Base-by-base conservation (phyloP, 2,113 vertebrate species). In the Cyprinodon variegatus region DNA sequence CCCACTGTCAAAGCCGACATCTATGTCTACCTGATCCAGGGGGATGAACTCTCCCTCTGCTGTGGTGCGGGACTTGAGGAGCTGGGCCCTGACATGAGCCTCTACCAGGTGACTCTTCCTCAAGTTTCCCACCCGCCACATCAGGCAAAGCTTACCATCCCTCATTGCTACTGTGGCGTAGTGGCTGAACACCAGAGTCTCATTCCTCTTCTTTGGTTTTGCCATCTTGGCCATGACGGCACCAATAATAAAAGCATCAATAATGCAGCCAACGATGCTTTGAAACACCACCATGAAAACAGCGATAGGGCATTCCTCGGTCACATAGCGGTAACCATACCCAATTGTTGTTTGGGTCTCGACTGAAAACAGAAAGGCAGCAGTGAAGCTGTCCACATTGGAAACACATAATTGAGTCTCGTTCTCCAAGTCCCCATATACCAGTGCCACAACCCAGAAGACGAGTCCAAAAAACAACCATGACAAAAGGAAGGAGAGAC, bases 141-240 rank as follows among this genome's bases (percentile, higher is more conserved):
- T 99, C 74, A 99, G 86, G 77, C 97, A 98, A 20, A 98, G 94
- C 72, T 98, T 98, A n/a, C 95, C 94, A 0, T 99, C 97, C 74
- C 98, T 94, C 97, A 98, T 97, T 88, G 97, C 97, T 60, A 98
- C 94, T 36, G 97, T 96, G 0, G 98, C 98, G 0, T 96, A 96
- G 90, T 99, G 94, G 78, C 98, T 99, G 92, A 99, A 99, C 87
- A 99, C 94, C 0, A 99, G 94, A 0, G 98, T 99, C 90, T 98
- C 97, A 0, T 98, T 99, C 66, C 97, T 95, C 91, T 99, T 99
- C 91, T 98, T 99, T 9, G 97, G 98, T 85, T 97, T 98, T 5
- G 97, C 97, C 97, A 98, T 98, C 93, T 99, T 99, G 29, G 97
- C 97, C 98, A 99, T 99, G 87, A 98, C 96, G 0, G 97, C 97